phyloP scores from a whole-genome alignment of 1,140 invertebrate genomes.

The Neodiprion lecontei region DNA sequence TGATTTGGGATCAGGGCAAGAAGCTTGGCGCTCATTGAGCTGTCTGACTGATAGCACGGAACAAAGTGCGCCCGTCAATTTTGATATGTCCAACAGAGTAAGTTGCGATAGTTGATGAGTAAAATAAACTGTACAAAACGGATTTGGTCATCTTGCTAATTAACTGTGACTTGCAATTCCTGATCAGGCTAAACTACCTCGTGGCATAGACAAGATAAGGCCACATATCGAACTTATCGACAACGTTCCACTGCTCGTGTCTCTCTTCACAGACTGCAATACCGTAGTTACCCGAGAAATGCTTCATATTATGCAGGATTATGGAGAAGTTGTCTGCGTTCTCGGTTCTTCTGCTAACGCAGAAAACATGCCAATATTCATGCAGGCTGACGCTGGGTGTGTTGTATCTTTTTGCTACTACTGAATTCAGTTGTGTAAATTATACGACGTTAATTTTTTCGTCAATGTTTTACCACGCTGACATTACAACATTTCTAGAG shows the following conservation, averaged over 20 bases:
- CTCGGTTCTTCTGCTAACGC: conserved; percentile 88
- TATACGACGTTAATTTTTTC: background rate
- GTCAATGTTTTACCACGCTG: conserved; percentile 14
- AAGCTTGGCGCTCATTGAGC: conserved; percentile 78
- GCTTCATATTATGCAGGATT: conserved; percentile 96
- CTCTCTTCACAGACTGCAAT: conserved; percentile 96
- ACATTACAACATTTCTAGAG: conserved; percentile 64
- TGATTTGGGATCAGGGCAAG: conserved; percentile 64
- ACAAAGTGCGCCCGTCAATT: conserved; percentile 86
- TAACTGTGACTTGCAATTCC: conserved; percentile 19
- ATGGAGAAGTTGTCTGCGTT: conserved; percentile 91
- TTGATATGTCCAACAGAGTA: conserved; percentile 91
- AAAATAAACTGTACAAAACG: background rate
- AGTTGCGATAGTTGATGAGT: conserved; percentile 35
- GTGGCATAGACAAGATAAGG: conserved; percentile 95
- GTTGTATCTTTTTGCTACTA: conserved; percentile 17
- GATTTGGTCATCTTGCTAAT: no score
- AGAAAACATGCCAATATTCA: conserved; percentile 89
- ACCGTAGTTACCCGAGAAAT: conserved; percentile 86
- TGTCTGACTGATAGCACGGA: conserved; percentile 88
- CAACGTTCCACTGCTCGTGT: conserved; percentile 95
- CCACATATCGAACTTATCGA: conserved; percentile 95
- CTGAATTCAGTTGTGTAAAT: conserved; percentile 13
- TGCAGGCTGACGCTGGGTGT: conserved; percentile 92
- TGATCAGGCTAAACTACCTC: conserved; percentile 86